Percentiles rank a stretch among this genome's conserved stretches.
Conservation (phyloP, 2,113 vertebrate genomes). For the Thermophis baileyi region DNA sequence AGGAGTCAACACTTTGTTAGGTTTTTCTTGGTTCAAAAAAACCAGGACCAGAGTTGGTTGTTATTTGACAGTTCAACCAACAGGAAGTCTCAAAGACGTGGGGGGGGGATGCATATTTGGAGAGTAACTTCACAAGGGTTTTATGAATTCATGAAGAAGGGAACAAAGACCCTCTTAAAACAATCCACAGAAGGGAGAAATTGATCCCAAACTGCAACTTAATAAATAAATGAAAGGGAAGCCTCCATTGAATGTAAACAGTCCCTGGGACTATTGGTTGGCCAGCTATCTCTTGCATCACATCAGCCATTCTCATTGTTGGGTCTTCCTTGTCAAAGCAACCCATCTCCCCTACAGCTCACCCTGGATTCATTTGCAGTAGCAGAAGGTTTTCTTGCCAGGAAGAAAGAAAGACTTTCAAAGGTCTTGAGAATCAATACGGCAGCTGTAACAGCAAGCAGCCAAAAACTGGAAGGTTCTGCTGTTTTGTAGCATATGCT, state of each 20-base stretch:
- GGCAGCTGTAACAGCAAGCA: conserved; percentile 40
- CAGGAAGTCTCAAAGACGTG: neutral
- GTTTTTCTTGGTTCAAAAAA: neutral
- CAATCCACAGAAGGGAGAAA: conserved; percentile 30
- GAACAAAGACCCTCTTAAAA: conserved; percentile 30
- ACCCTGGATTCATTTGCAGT: conserved; percentile 47
- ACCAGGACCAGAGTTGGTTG: neutral
- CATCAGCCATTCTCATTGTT: conserved; percentile 43
- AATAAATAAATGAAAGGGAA: conserved; percentile 43
- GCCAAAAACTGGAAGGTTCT: neutral
- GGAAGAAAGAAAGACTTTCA: conserved; percentile 47
- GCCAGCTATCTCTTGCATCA: conserved; percentile 57
- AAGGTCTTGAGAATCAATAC: conserved; percentile 56
- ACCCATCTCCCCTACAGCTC: conserved; percentile 36
- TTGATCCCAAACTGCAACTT: conserved; percentile 51
- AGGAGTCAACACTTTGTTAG: neutral
- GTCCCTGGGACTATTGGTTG: conserved; percentile 50
- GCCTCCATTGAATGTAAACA: conserved; percentile 47
- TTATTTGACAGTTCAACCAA: neutral
- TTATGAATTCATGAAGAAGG: conserved; percentile 14
- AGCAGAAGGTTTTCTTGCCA: neutral
- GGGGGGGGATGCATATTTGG: neutral
- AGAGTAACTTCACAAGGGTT: neutral
- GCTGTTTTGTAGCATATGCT: neutral
- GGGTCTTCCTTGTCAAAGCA: conserved; percentile 58